Conservation (phyloP, 2,888 invertebrate genomes). For the Scaeva pyrastri region DNA sequence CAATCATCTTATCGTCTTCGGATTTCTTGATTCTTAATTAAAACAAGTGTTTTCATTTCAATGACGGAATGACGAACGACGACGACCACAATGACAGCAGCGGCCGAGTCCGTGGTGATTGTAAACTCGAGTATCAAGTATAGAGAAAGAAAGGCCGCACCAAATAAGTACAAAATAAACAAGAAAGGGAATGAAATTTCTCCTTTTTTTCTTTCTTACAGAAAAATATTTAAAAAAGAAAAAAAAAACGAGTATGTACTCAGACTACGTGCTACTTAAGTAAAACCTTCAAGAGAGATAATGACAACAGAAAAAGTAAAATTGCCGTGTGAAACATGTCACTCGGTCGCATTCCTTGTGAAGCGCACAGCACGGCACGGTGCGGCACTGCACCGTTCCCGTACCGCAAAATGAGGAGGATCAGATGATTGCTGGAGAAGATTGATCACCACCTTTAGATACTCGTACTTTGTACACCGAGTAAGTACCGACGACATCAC, state of each 20-base stretch:
- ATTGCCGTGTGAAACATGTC: conserved; percentile 67
- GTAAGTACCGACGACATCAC: conserved; percentile 4
- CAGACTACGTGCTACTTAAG: neutral
- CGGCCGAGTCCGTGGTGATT: neutral
- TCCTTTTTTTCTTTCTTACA: conserved; percentile 15
- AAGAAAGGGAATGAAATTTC: conserved; percentile 60
- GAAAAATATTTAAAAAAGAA: too few species aligned
- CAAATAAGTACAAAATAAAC: conserved; percentile 20
- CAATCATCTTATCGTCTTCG: neutral
- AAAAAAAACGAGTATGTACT: neutral
- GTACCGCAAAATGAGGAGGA: too few species aligned
- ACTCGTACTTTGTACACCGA: neutral
- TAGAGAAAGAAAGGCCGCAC: conserved; percentile 29
- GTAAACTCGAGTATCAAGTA: neutral
- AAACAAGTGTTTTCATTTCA: conserved; percentile 45
- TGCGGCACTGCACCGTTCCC: too few species aligned
- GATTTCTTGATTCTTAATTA: conserved; percentile 23
- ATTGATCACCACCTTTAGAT: conserved; percentile 42
- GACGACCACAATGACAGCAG: too few species aligned
- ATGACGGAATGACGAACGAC: conserved; percentile 1
- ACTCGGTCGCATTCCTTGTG: conserved; percentile 65
- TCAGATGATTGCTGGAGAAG: conserved; percentile 33
- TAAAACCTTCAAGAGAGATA: neutral
- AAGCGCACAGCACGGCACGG: conserved; percentile 6
- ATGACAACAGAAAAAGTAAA: conserved; percentile 4